phyloP scores from a whole-genome alignment of 2,113 vertebrate genomes.

The Columba livia region DNA sequence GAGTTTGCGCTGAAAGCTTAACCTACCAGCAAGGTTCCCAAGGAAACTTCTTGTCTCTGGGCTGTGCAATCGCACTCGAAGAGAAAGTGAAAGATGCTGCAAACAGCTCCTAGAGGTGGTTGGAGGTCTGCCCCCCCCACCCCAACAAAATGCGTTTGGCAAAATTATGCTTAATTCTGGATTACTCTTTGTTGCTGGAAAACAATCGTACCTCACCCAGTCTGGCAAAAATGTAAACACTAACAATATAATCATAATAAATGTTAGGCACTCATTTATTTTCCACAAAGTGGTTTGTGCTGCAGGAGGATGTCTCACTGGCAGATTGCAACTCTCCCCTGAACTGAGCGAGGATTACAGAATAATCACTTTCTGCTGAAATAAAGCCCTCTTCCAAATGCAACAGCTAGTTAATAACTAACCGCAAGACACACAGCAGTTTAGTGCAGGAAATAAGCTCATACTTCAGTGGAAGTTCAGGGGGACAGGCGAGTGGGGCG shows the following conservation, averaged over 20 bases:
- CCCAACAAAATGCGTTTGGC: background rate
- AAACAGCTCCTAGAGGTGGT: background rate
- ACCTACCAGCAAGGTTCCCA: background rate
- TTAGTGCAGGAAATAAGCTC: constrained; percentile 37
- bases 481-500: background rate
- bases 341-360: rapidly evolving
- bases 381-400: background rate
- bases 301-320: background rate
- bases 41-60: background rate
- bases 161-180: background rate
- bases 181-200: background rate
- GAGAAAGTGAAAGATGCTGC: background rate
- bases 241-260: background rate
- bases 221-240: background rate
- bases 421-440: rapidly evolving
- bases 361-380: background rate
- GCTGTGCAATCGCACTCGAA: background rate
- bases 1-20: background rate
- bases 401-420: background rate
- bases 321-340: background rate
- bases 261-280: background rate
- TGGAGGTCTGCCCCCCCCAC: background rate
- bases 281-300: background rate
- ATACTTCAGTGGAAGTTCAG: background rate
- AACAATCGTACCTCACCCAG: background rate